phyloP scores from a whole-genome alignment of 2,888 invertebrate genomes.

The Galerucella calmariensis region DNA sequence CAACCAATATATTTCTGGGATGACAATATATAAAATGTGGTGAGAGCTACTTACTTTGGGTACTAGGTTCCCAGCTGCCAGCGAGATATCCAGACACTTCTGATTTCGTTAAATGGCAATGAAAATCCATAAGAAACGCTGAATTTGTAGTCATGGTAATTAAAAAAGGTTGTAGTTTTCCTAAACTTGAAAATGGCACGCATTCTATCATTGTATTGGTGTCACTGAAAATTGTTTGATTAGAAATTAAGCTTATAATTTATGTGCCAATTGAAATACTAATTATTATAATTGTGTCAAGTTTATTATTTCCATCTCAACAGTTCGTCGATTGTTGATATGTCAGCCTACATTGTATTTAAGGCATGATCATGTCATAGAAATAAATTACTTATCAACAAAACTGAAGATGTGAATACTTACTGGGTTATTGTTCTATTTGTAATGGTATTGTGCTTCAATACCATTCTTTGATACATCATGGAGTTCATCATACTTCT shows the following conservation, averaged over 20 bases:
- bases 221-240: constrained; percentile 72
- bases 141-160: constrained; percentile 89
- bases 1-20: background rate
- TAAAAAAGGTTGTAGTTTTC: constrained; percentile 92
- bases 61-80: constrained; percentile 94
- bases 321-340: too few relatives aligned
- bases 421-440: constrained; percentile 83
- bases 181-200: constrained; percentile 85
- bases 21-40: constrained; percentile 24
- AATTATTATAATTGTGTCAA: too few relatives aligned
- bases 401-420: constrained; percentile 58
- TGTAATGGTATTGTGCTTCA: constrained; percentile 80
- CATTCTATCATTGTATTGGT: constrained; percentile 90
- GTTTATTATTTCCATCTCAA: too few relatives aligned
- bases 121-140: constrained; percentile 89
- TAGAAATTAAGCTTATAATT: background rate
- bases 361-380: too few relatives aligned
- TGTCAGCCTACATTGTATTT: too few relatives aligned
- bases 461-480: constrained; percentile 73
- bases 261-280: too few relatives aligned
- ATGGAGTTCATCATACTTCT: constrained; percentile 53
- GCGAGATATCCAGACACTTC: constrained; percentile 97
- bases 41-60: constrained; percentile 80
- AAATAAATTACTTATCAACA: too few relatives aligned
- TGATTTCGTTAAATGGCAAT: constrained; percentile 91